Evolutionary conservation across 2,113 vertebrate species (phyloP).

Genomic region (Prunella himalayana): DNA sequence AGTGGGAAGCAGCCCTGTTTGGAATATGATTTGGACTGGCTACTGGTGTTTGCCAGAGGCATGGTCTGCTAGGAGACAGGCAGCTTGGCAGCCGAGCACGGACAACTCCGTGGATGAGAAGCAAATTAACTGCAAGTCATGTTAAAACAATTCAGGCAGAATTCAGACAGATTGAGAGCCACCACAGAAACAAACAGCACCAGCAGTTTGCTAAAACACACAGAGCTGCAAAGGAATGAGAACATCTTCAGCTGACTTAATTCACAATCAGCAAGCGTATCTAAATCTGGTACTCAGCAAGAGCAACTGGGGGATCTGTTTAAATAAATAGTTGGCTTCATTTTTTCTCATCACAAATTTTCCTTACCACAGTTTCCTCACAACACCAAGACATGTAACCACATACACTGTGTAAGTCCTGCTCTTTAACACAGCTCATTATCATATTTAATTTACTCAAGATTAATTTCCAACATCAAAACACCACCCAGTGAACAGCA

Average conservation of each 20-base stretch:
- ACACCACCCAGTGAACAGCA: neutral
- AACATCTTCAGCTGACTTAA: conserved; percentile 27
- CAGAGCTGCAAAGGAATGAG: neutral
- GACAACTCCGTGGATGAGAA: neutral
- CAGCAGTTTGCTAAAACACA: conserved; percentile 21
- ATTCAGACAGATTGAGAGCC: conserved; percentile 19
- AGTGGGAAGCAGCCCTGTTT: neutral
- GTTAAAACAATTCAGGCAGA: conserved; percentile 17
- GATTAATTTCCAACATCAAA: neutral
- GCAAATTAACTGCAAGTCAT: conserved; percentile 37
- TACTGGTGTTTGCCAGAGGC: conserved; percentile 13
- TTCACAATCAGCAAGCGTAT: neutral
- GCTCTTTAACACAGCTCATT: neutral
- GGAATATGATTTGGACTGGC: neutral
- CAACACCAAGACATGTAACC: fast-evolving
- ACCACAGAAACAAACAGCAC: conserved; percentile 26
- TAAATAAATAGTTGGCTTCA: neutral
- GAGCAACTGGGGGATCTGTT: neutral
- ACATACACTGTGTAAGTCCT: neutral
- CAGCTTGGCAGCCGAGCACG: neutral
- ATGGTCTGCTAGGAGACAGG: neutral
- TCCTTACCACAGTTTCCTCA: neutral
- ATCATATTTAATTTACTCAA: neutral
- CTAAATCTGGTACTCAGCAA: neutral
- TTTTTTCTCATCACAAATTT: neutral